Base-by-base conservation (phyloP, 2,797 vertebrate genomes). In the Pempheris klunzingeri region DNA sequence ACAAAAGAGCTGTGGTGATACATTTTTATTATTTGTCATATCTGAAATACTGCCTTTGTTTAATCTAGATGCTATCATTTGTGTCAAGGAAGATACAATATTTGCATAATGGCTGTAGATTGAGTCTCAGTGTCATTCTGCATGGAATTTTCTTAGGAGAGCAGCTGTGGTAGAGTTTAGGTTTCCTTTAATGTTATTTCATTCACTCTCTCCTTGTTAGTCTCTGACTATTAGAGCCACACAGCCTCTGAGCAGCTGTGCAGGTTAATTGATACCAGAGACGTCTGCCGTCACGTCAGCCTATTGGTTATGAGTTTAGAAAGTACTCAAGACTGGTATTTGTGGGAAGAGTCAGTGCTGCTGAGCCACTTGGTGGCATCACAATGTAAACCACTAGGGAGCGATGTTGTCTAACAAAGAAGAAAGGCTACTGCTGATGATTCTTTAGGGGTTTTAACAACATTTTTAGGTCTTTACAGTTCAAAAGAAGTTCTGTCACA, bases 301-400 rank as follows among this genome's bases (percentile, higher is more conserved):
- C 2, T 18, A 7, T 34, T 8, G 14, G 30, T 38, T 50, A 15
- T 49, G 61, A 53, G 38, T 58, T 15, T 39, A 26, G 1, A 47
- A 49, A 24, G 34, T 26, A 41, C 28, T 32, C 30, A 32, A 7
- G 24, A 32, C 12, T 63, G 8, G 46, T n/a, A 53, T 72, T 63
- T 69, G 13, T 49, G 50, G 34, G 4, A 39, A 49, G 8, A 18
- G 49, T n/a, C n/a, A n/a, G n/a, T n/a, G n/a, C n/a, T n/a, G n/a
- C n/a, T n/a, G n/a, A n/a, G n/a, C n/a, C n/a, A n/a, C n/a, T n/a
- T n/a, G n/a, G n/a, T n/a, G n/a, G n/a, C n/a, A 30, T 44, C 13
- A 49, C 18, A 15, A 46, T n/a, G 1, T 24, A 17, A 2, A 24
- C 86, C 86, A 83, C 82, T 78, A 86, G 90, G 77, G 85, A 87